Conservation (phyloP, 2,797 vertebrate species). For the Peromyscus attwateri region DNA sequence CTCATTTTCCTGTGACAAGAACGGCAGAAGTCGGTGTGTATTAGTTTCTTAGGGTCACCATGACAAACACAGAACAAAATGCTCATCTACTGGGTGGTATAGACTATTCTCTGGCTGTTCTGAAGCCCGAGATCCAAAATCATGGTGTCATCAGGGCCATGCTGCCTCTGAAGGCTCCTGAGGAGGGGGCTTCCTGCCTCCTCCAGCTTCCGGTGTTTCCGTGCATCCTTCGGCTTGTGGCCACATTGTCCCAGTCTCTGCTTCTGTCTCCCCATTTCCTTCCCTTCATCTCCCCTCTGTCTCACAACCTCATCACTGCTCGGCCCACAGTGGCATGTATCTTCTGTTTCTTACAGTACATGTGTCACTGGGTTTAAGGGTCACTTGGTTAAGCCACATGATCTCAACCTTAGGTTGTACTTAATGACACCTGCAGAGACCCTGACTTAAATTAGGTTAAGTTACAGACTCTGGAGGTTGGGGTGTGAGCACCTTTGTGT, state of each 20-base stretch:
- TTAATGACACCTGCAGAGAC: background rate
- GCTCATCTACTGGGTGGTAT: background rate
- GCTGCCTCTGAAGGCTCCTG: background rate
- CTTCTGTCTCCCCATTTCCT: background rate
- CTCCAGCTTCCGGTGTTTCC: background rate
- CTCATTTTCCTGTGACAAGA: background rate
- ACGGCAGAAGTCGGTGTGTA: background rate
- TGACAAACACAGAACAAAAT: background rate
- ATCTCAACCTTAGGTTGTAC: background rate
- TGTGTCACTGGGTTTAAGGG: background rate
- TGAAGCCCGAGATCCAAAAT: background rate
- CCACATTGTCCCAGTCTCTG: background rate
- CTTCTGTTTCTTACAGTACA: background rate
- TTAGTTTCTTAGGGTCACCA: background rate
- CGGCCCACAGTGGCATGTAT: background rate
- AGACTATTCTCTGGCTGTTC: background rate
- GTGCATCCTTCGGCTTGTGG: background rate
- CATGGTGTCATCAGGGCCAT: accelerated
- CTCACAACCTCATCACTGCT: background rate
- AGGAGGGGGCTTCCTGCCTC: background rate
- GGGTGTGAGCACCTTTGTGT: background rate
- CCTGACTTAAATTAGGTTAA: background rate
- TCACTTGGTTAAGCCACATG: background rate
- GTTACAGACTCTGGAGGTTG: background rate
- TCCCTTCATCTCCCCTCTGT: background rate